A percentile compares a stretch with the other conserved stretches of the same genome.
phyloP scores from a whole-genome alignment of 2,797 vertebrate species.

The Epinephelus awoara region DNA sequence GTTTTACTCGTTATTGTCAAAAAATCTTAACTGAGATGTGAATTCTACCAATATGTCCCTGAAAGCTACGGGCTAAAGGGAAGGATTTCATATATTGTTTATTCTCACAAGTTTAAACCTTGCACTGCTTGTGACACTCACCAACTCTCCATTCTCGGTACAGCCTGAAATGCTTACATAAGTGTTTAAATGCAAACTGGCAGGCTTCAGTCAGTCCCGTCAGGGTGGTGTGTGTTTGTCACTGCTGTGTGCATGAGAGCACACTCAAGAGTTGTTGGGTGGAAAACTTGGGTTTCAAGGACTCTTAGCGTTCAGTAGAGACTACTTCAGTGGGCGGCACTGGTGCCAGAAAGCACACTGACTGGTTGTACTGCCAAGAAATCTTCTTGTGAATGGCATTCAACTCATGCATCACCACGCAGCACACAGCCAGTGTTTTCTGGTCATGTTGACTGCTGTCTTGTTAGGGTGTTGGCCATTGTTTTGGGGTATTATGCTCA shows the following conservation, averaged over 20 bases:
- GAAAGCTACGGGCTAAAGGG: background rate
- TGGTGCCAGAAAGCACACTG: constrained; percentile 34
- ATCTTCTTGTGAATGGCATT: constrained; percentile 23
- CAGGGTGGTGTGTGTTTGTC: constrained; percentile 23
- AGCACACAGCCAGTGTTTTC: constrained; percentile 8
- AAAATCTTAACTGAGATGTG: background rate
- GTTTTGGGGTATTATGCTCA: constrained; percentile 47
- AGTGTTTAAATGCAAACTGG: constrained; percentile 14
- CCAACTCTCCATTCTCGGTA: background rate
- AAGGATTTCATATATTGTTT: background rate
- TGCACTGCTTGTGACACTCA: background rate
- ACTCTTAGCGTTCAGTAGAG: constrained; percentile 1
- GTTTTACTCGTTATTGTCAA: background rate
- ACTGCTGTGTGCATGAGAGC: background rate
- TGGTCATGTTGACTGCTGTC: constrained; percentile 35
- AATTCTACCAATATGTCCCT: background rate
- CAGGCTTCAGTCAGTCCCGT: constrained; percentile 12
- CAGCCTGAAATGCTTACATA: background rate
- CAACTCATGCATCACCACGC: background rate
- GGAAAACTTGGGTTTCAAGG: constrained; percentile 31
- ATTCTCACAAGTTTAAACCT: background rate
- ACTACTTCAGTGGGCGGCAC: constrained; percentile 19
- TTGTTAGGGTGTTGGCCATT: constrained; percentile 65
- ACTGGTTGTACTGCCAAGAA: constrained; percentile 26
- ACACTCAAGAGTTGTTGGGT: constrained; percentile 4